Evolutionary conservation across 2,113 vertebrate genomes (phyloP).

Genomic region (Tupaia tana): DNA sequence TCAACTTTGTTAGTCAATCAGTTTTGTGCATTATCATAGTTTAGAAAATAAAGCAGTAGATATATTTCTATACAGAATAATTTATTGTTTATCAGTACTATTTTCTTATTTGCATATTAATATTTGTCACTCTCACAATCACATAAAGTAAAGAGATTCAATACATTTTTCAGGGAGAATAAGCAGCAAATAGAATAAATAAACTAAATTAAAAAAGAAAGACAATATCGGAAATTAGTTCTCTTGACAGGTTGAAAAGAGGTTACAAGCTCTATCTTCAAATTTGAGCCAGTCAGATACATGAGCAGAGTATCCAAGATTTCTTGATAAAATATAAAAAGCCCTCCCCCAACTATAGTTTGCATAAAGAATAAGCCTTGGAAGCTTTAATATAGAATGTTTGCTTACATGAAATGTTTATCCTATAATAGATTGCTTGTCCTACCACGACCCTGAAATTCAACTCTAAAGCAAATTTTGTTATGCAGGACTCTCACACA

Average conservation of each 20-base stretch:
- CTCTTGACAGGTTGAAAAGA: not conserved
- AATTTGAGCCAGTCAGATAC: not conserved
- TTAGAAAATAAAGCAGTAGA: not conserved
- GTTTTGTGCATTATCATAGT: not conserved
- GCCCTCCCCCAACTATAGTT: not conserved
- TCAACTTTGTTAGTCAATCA: not conserved
- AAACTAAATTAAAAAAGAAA: not conserved
- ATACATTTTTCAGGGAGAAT: not conserved
- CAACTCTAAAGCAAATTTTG: constrained; percentile 76
- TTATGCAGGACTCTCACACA: constrained; percentile 76
- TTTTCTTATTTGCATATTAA: constrained; percentile 18
- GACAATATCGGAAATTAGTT: not conserved
- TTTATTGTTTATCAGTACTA: not conserved
- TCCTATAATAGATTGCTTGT: constrained; percentile 62
- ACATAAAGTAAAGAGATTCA: not conserved
- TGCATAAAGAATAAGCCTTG: not conserved
- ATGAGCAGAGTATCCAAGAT: not conserved
- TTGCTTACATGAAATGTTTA: constrained; percentile 65
- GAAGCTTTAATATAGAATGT: constrained; percentile 9
- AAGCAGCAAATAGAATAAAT: not conserved
- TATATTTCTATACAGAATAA: not conserved
- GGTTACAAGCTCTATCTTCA: not conserved
- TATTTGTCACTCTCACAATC: not conserved
- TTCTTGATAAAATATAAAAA: not conserved
- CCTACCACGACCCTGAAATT: constrained; percentile 79